Evolutionary conservation across 2,888 invertebrate genomes (phyloP).

Genomic region (Habrosyne pyritoides): DNA sequence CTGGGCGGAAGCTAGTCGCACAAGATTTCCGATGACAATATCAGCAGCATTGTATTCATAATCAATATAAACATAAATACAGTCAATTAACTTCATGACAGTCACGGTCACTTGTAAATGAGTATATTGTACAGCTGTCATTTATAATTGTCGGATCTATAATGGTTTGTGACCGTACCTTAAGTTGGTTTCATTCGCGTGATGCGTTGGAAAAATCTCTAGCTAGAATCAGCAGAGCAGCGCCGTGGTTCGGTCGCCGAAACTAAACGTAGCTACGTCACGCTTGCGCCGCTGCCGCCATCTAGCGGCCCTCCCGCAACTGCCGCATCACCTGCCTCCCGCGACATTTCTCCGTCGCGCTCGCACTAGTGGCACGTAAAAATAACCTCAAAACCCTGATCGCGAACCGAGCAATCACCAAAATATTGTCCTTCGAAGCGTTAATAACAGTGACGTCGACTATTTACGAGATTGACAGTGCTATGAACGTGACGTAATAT

Average conservation of each 20-base stretch:
- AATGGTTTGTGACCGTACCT: slow-evolving; percentile 57
- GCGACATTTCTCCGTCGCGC: slow-evolving; percentile 76
- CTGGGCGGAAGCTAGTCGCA: no score
- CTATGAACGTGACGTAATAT: slow-evolving; percentile 54
- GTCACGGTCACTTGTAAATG: slow-evolving; percentile 17
- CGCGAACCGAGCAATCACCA: slow-evolving; percentile 65
- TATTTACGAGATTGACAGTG: slow-evolving; percentile 50
- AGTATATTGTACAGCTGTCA: slow-evolving; percentile 29
- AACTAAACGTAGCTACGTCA: slow-evolving; percentile 70
- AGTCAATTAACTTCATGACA: background rate
- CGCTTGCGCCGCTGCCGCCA: slow-evolving; percentile 63
- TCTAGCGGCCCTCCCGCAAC: slow-evolving; percentile 57
- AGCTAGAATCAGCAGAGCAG: slow-evolving; percentile 79
- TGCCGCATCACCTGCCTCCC: slow-evolving; percentile 66
- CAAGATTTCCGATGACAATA: background rate
- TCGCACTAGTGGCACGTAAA: slow-evolving; percentile 80
- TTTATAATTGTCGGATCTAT: slow-evolving; percentile 34
- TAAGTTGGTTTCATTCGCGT: slow-evolving; percentile 64
- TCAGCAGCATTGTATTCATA: background rate
- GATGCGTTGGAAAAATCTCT: slow-evolving; percentile 80
- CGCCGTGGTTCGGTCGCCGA: slow-evolving; percentile 77
- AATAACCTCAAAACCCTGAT: slow-evolving; percentile 78
- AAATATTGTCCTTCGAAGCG: slow-evolving; percentile 65
- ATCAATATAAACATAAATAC: background rate
- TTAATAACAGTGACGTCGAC: slow-evolving; percentile 62